Percentiles rank a stretch among this genome's conserved stretches.
Conservation (phyloP, 1,140 invertebrate species). For the Drosophila dunni region DNA sequence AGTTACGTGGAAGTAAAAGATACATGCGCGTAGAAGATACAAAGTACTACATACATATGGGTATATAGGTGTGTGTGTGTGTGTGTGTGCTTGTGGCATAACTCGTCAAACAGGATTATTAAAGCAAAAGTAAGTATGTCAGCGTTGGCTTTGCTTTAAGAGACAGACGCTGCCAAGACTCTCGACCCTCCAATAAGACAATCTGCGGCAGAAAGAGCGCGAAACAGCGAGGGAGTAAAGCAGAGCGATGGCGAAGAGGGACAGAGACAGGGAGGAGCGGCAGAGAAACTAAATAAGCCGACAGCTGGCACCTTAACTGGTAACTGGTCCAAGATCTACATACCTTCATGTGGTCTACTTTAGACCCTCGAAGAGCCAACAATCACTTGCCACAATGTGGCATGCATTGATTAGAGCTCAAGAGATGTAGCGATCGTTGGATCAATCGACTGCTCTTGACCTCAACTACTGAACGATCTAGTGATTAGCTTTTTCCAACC, state of each 20-base stretch:
- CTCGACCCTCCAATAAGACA: conserved; percentile 38
- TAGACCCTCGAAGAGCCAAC: not conserved
- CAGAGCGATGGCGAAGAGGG: not conserved
- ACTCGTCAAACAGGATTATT: conserved; percentile 83
- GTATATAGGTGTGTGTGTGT: not conserved
- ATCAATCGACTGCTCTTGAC: not conserved
- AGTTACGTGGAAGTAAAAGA: conserved; percentile 78
- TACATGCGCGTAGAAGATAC: conserved; percentile 19
- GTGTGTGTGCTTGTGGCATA: conserved; percentile 44
- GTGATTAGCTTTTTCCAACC: conserved; percentile 11
- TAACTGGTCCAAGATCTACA: conserved; percentile 17
- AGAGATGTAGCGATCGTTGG: conserved; percentile 1
- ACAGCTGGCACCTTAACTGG: conserved; percentile 74
- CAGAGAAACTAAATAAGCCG: conserved; percentile 48
- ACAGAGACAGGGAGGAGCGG: not conserved
- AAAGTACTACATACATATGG: not conserved
- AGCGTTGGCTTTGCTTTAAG: conserved; percentile 47
- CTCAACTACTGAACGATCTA: not conserved
- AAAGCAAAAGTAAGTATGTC: conserved; percentile 73
- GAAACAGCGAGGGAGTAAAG: not conserved
- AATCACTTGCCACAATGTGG: conserved; percentile 10
- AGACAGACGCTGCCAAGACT: conserved; percentile 10
- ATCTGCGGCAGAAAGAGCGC: not conserved
- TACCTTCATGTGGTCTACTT: conserved; percentile 62
- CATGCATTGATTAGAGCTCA: conserved; percentile 1